Conservation (phyloP, 1,140 invertebrate species). For the Myzus persicae region DNA sequence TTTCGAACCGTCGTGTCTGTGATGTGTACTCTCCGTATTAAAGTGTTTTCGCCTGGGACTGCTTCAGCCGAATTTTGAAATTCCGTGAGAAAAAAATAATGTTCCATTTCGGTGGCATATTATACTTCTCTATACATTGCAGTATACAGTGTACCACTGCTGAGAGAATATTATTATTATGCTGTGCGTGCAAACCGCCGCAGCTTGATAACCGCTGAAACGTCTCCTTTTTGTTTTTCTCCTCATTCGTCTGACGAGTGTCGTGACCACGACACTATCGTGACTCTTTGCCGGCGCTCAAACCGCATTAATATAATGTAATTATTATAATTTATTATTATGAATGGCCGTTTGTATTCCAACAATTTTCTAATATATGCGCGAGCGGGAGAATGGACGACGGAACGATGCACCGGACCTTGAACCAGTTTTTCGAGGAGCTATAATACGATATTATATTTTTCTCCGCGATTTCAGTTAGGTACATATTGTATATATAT, state of each 20-base stretch:
- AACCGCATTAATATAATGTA: background rate
- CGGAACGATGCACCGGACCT: slow-evolving; percentile 49
- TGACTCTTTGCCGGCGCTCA: background rate
- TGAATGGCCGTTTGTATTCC: background rate
- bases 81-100: background rate
- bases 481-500: background rate
- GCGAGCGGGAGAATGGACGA: slow-evolving; percentile 9
- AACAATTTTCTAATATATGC: slow-evolving; percentile 39
- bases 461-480: background rate
- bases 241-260: background rate
- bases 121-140: background rate
- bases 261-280: background rate
- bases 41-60: background rate
- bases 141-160: no score
- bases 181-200: no score
- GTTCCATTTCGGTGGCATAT: background rate
- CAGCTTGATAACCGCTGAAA: background rate
- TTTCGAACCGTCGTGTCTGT: no score
- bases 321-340: slow-evolving; percentile 8
- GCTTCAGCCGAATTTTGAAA: background rate
- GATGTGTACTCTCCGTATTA: no score
- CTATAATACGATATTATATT: background rate
- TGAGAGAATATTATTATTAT: background rate
- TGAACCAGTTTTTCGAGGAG: slow-evolving; percentile 45
- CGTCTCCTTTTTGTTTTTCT: background rate